Percentiles rank a stretch among this genome's conserved stretches.
phyloP scores from a whole-genome alignment of 1,140 invertebrate species.

The Copidosoma floridanum region DNA sequence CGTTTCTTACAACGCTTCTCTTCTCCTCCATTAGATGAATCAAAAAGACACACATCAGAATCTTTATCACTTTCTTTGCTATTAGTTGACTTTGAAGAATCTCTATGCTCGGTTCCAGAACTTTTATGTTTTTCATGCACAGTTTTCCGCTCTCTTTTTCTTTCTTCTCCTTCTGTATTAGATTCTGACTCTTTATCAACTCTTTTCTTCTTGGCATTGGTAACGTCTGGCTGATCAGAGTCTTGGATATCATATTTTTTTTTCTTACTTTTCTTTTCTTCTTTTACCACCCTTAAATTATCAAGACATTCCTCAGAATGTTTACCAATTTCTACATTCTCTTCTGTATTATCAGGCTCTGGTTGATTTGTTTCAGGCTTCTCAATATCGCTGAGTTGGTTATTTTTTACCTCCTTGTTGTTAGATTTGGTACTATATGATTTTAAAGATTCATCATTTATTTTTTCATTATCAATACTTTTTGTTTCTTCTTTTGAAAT shows the following conservation, averaged over 20 bases:
- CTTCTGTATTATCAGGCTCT: too few species aligned
- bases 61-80: constrained; percentile 1
- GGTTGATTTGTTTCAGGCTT: background rate
- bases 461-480: background rate
- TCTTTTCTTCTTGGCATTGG: too few species aligned
- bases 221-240: too few species aligned
- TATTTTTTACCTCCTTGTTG: constrained; percentile 14
- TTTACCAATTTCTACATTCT: constrained; percentile 1
- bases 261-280: background rate
- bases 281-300: too few species aligned
- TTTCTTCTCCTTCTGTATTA: too few species aligned
- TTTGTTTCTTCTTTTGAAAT: background rate
- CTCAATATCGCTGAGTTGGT: background rate
- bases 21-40: constrained; percentile 19
- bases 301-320: too few species aligned
- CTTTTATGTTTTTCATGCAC: background rate
- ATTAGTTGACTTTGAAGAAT: too few species aligned
- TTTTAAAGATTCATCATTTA: background rate
- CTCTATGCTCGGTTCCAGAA: too few species aligned
- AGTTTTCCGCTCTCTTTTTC: background rate
- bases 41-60: background rate
- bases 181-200: too few species aligned
- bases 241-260: too few species aligned
- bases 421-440: constrained; percentile 9
- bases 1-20: constrained; percentile 9